A percentile compares a stretch with the other conserved stretches of the same genome.
Evolutionary conservation across 2,797 vertebrate genomes (phyloP).

Genomic region (Tapera naevia): DNA sequence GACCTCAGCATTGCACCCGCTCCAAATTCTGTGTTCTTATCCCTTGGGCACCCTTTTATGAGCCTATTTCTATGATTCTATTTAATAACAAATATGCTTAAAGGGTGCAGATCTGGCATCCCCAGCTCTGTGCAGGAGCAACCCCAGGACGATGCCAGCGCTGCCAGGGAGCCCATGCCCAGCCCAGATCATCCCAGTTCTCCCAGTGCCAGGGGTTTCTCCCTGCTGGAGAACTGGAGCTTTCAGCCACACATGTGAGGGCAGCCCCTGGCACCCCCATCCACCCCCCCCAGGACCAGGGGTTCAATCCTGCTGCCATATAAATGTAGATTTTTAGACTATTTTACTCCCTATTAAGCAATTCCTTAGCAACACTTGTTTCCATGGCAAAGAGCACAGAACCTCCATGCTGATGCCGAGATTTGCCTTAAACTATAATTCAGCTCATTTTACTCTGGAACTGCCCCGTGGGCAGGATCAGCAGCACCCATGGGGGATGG

Average conservation of each 20-base stretch:
- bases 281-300: not conserved
- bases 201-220: not conserved
- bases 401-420: not conserved
- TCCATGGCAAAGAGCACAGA: conserved; percentile 28
- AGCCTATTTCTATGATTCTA: accelerated
- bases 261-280: not conserved
- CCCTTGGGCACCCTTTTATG: not conserved
- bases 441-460: not conserved
- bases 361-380: conserved; percentile 24
- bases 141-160: accelerated
- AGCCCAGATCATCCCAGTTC: not conserved
- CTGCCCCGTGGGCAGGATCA: not conserved
- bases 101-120: not conserved
- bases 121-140: not conserved
- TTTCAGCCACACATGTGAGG: not conserved
- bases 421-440: not conserved
- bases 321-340: not conserved
- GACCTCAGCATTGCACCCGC: accelerated
- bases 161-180: not conserved
- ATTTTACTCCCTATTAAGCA: not conserved
- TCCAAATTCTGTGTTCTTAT: not conserved
- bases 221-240: not conserved
- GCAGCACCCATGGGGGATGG: not conserved
- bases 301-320: not conserved
- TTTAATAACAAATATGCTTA: too few relatives aligned